Evolutionary conservation across 2,888 invertebrate genomes (phyloP).

Genomic region (Neoscelio sp.): DNA sequence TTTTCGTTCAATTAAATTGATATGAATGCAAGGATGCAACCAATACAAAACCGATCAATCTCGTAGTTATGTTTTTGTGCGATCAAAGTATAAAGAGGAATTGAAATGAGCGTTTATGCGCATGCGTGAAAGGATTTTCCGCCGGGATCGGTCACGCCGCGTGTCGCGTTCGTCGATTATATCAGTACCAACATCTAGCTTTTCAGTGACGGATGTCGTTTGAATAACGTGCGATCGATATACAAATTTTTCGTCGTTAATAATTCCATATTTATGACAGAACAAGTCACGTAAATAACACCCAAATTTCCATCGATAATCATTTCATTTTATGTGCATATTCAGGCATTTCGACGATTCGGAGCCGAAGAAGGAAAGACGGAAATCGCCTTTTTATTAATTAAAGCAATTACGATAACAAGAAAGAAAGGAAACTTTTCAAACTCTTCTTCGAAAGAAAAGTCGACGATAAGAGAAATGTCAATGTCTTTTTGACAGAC

Average conservation of each 20-base stretch:
- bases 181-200: slow-evolving; percentile 68
- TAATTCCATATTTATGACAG: slow-evolving; percentile 7
- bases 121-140: slow-evolving; percentile 64
- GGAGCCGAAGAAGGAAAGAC: no score
- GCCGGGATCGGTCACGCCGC: slow-evolving; percentile 58
- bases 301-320: background rate
- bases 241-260: slow-evolving; percentile 18
- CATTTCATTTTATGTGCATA: no score
- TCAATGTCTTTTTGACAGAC: slow-evolving; percentile 30
- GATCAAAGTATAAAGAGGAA: slow-evolving; percentile 45
- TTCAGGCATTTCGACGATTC: no score
- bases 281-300: slow-evolving; percentile 20
- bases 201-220: slow-evolving; percentile 60
- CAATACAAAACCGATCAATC: slow-evolving; percentile 36
- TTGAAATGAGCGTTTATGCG: slow-evolving; percentile 50
- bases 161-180: slow-evolving; percentile 67
- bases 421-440: slow-evolving; percentile 16
- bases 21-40: slow-evolving; percentile 29
- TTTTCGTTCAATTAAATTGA: slow-evolving; percentile 43
- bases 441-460: slow-evolving; percentile 14
- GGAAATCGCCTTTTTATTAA: background rate
- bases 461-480: slow-evolving; percentile 26
- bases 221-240: slow-evolving; percentile 33
- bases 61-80: slow-evolving; percentile 46
- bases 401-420: slow-evolving; percentile 12